phyloP scores from a whole-genome alignment of 2,797 vertebrate species.

The Macropodus opercularis region DNA sequence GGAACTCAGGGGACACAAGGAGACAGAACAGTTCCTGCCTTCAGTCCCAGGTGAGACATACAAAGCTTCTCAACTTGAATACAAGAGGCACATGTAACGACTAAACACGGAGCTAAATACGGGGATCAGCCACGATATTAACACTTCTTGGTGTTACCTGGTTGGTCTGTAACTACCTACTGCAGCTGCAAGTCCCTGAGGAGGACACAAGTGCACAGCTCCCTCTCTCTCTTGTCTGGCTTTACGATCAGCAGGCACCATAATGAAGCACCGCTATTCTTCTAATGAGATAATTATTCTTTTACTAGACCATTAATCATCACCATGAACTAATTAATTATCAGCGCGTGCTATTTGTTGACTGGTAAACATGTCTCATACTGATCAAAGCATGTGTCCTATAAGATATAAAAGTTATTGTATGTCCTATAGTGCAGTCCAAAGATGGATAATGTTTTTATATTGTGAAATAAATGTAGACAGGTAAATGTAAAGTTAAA shows the following conservation, averaged over 20 bases:
- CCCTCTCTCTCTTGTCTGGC: slow-evolving; percentile 35
- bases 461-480: slow-evolving; percentile 33
- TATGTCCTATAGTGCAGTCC: too few relatives aligned
- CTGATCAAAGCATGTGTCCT: too few relatives aligned
- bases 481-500: slow-evolving; percentile 48
- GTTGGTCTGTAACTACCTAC: slow-evolving; percentile 30
- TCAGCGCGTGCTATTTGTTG: slow-evolving; percentile 5
- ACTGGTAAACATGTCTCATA: not conserved
- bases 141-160: too few relatives aligned
- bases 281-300: slow-evolving; percentile 43
- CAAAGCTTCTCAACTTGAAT: slow-evolving; percentile 29
- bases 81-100: slow-evolving; percentile 26
- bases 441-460: slow-evolving; percentile 11
- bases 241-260: slow-evolving; percentile 65
- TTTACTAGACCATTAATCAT: slow-evolving; percentile 48
- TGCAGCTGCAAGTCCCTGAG: slow-evolving; percentile 31
- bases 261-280: slow-evolving; percentile 52
- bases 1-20: slow-evolving; percentile 32
- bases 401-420: too few relatives aligned
- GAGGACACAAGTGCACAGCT: slow-evolving; percentile 35
- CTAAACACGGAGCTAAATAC: slow-evolving; percentile 38
- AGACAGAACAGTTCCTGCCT: slow-evolving; percentile 64
- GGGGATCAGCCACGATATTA: too few relatives aligned
- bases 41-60: slow-evolving; percentile 56
- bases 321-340: slow-evolving; percentile 34